phyloP scores from a whole-genome alignment of 2,113 vertebrate species.

The Haemorhous mexicanus region DNA sequence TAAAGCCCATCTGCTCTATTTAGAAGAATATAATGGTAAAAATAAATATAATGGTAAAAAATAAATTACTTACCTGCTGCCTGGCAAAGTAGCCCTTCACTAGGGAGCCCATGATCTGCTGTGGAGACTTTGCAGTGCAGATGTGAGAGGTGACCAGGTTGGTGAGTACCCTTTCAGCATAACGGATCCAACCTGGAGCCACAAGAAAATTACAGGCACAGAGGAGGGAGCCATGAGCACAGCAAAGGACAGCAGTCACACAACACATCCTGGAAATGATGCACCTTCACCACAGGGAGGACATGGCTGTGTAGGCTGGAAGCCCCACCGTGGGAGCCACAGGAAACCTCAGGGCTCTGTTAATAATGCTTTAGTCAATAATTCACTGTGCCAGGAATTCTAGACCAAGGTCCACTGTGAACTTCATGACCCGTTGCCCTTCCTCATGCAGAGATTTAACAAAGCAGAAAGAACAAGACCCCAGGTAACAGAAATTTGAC shows the following conservation, averaged over 20 bases:
- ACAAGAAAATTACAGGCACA: background rate
- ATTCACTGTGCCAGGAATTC: background rate
- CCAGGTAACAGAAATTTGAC: background rate
- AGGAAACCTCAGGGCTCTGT: background rate
- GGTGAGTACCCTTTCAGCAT: conserved; percentile 89
- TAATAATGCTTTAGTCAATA: background rate
- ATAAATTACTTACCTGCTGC: conserved; percentile 79
- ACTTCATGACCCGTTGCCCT: background rate
- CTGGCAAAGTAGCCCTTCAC: conserved; percentile 92
- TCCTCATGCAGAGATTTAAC: background rate
- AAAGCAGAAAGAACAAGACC: background rate
- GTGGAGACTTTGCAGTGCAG: conserved; percentile 91
- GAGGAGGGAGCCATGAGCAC: background rate
- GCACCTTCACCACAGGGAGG: background rate
- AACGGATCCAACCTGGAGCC: conserved; percentile 89
- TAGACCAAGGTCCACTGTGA: background rate
- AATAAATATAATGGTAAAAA: background rate
- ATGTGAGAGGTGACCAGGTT: conserved; percentile 90
- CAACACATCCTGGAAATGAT: background rate
- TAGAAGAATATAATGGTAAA: background rate
- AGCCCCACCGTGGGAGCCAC: background rate
- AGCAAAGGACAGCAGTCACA: background rate
- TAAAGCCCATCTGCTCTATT: background rate
- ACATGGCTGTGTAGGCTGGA: background rate
- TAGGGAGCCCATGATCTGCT: conserved; percentile 95